A percentile compares a stretch with the other conserved stretches of the same genome.
Evolutionary conservation across 1,140 invertebrate species (phyloP).

Genomic region (Ectropis grisescens): DNA sequence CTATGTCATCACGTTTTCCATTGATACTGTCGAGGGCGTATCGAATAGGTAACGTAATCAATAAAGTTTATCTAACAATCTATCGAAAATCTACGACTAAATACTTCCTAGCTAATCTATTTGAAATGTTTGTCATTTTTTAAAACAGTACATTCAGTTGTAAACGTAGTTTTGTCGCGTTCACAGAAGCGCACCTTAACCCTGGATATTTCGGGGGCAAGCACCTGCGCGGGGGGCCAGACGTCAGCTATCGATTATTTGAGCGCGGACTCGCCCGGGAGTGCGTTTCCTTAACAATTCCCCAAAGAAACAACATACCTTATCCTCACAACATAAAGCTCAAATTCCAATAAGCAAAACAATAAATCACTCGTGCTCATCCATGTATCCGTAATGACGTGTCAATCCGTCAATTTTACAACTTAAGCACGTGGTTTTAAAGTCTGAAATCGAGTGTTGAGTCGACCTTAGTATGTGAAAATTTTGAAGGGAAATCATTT

Average conservation of each 20-base stretch:
- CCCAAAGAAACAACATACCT: constrained; percentile 23
- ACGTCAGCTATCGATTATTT: constrained; percentile 68
- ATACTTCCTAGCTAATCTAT: too few species aligned
- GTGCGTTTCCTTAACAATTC: constrained; percentile 35
- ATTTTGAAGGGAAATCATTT: constrained; percentile 4
- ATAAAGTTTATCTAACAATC: too few species aligned
- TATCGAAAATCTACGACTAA: too few species aligned
- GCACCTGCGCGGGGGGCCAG: constrained; percentile 37
- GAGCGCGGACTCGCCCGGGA: constrained; percentile 52
- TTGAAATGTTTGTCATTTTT: too few species aligned
- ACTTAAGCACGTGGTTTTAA: constrained; percentile 8
- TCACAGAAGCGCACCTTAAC: constrained; percentile 15
- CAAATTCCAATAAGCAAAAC: constrained; percentile 18
- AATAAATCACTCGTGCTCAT: constrained; percentile 35
- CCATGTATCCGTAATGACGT: constrained; percentile 12
- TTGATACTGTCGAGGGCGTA: too few species aligned
- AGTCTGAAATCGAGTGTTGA: constrained; percentile 3
- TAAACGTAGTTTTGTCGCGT: too few species aligned
- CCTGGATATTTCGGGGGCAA: constrained; percentile 18
- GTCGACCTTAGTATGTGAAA: constrained; percentile 11
- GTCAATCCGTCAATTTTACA: constrained; percentile 12
- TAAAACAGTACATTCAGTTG: too few species aligned
- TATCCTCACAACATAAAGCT: constrained; percentile 23
- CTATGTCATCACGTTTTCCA: too few species aligned
- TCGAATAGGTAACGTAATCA: too few species aligned